phyloP scores from a whole-genome alignment of 1,140 invertebrate genomes.

The Mercenaria mercenaria region DNA sequence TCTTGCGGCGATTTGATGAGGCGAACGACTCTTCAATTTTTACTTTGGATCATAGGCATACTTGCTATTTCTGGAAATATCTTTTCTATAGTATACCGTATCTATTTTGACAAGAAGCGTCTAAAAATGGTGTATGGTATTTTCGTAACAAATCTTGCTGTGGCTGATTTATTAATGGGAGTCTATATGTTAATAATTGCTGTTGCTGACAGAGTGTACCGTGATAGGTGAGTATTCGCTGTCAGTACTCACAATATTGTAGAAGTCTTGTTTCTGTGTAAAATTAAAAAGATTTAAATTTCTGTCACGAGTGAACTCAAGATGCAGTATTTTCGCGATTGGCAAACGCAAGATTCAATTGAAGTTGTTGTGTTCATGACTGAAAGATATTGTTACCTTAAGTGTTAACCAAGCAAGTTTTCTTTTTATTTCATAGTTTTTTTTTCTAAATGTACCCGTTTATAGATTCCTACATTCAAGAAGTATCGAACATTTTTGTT shows the following conservation, averaged over 20 bases:
- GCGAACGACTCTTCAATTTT: constrained; percentile 59
- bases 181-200: constrained; percentile 81
- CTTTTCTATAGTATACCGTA: constrained; percentile 62
- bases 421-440: too few relatives aligned
- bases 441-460: too few relatives aligned
- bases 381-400: neutral
- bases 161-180: constrained; percentile 82
- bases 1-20: constrained; percentile 74
- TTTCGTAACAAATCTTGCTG: constrained; percentile 77
- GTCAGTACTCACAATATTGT: too few relatives aligned
- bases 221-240: constrained; percentile 50
- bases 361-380: neutral
- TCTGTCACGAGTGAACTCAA: too few relatives aligned
- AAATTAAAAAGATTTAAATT: neutral
- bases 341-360: neutral
- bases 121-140: constrained; percentile 69
- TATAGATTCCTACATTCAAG: too few relatives aligned
- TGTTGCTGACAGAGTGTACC: constrained; percentile 72
- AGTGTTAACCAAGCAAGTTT: too few relatives aligned
- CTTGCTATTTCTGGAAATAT: constrained; percentile 72
- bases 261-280: too few relatives aligned
- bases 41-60: constrained; percentile 75
- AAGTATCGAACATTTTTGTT: too few relatives aligned
- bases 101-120: constrained; percentile 41
- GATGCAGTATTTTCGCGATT: neutral